Evolutionary conservation across 1,140 invertebrate species (phyloP).

Genomic region (Limonius californicus): DNA sequence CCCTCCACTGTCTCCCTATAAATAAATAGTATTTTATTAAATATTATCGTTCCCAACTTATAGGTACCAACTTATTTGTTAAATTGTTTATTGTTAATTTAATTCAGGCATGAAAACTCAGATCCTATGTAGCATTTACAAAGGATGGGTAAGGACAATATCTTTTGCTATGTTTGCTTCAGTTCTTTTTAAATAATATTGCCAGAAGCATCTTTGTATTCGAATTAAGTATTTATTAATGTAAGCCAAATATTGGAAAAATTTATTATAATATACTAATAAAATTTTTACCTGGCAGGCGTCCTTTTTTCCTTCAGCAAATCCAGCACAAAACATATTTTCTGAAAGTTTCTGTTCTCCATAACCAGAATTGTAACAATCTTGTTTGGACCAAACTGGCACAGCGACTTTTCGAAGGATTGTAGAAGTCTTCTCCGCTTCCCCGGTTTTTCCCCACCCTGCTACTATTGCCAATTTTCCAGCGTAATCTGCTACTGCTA

Average conservation of each 20-base stretch:
- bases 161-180: no score
- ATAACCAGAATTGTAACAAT: slow-evolving; percentile 55
- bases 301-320: slow-evolving; percentile 64
- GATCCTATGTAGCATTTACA: background rate
- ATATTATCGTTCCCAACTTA: no score
- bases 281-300: slow-evolving; percentile 65
- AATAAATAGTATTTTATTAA: no score
- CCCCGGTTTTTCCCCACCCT: slow-evolving; percentile 71
- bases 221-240: background rate
- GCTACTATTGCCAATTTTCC: slow-evolving; percentile 64
- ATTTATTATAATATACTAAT: background rate
- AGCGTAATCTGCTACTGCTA: slow-evolving; percentile 48
- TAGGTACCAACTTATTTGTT: slow-evolving; percentile 3
- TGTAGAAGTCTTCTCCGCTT: slow-evolving; percentile 59
- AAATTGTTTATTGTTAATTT: background rate
- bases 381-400: slow-evolving; percentile 56
- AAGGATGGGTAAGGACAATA: no score
- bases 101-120: background rate
- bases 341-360: slow-evolving; percentile 57
- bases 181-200: background rate
- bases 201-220: background rate
- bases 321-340: slow-evolving; percentile 77
- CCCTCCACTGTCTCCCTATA: slow-evolving; percentile 56
- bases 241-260: background rate
- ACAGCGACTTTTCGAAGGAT: slow-evolving; percentile 57